Base-by-base conservation (phyloP, 2,888 invertebrate genomes). In the Lithophane socia region DNA sequence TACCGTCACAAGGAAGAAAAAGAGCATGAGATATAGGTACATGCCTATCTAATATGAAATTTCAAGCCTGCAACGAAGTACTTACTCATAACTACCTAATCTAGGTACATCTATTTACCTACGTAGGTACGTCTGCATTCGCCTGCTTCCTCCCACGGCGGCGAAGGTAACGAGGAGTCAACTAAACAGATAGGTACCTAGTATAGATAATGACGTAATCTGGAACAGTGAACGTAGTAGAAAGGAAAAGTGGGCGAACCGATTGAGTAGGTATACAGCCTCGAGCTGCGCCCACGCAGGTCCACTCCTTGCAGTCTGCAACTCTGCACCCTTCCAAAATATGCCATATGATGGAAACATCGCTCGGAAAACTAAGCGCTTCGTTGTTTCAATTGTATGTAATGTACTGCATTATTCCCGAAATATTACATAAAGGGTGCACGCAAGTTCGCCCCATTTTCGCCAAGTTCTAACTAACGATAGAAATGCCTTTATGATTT, bases 201-300 rank as follows among this genome's bases (percentile, higher is more conserved):
- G 88, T 85, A 87, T 79, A 83, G 79, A 85, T 81, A 86, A 91
- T 96, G 96, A 96, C 95, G 96, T 96, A 96, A 96, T 95, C 93
- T 94, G 94, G 95, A 95, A 90, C 94, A 92, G 94, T 94, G 95
- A 95, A 94, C 93, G 95, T 93, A 90, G 91, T 92, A 89, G 96
- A 96, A 95, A 96, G 96, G 95, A 96, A 96, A 96, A 96, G 96
- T 96, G 95, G 96, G 96, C 96, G 95, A 93, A 89, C 93, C 91
- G 91, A 91, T 90, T 91, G 90, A 87, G 90, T 86, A 88, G 87
- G 87, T 91, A 90, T 90, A 89, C 91, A 94, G 92, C 95, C 96
- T 96, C 95, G 96, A 91, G 87, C 80, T 84, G 90, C 93, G 92
- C 96, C 96, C 88, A 96, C 96, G 94, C 94, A 82, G 75, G 85